Evolutionary conservation across 2,888 invertebrate species (phyloP).

Genomic region (Teinopalpus imperialis): DNA sequence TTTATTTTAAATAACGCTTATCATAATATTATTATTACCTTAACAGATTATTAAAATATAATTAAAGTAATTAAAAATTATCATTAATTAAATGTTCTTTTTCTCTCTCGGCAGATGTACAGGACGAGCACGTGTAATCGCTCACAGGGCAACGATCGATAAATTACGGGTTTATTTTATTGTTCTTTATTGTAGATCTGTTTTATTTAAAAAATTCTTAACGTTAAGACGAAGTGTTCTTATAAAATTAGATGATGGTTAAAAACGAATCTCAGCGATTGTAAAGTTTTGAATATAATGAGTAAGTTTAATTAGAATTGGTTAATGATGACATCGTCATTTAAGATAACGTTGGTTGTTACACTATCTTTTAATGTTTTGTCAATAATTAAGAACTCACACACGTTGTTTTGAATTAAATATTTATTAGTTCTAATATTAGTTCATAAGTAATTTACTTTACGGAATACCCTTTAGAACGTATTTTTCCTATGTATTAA

Average conservation of each 20-base stretch:
- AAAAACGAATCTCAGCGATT: constrained; percentile 19
- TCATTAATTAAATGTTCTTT: constrained; percentile 75
- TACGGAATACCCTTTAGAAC: too few relatives aligned
- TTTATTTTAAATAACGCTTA: constrained; percentile 8
- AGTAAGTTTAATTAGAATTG: constrained; percentile 28
- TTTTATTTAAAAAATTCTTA: constrained; percentile 35
- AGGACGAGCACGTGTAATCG: constrained; percentile 87
- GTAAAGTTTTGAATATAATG: constrained; percentile 5
- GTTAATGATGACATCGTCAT: constrained; percentile 18
- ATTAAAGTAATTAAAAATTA: constrained; percentile 12
- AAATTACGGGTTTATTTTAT: constrained; percentile 34
- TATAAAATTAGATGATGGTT: constrained; percentile 47
- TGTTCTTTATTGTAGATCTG: constrained; percentile 29
- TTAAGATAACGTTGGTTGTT: constrained; percentile 22
- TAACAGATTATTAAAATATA: neutral
- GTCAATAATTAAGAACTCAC: neutral
- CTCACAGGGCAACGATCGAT: constrained; percentile 58
- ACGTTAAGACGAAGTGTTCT: constrained; percentile 75
- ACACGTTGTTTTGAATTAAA: constrained; percentile 15
- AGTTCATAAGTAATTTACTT: too few relatives aligned
- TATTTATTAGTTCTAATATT: too few relatives aligned
- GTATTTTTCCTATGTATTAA: too few relatives aligned
- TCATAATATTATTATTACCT: neutral
- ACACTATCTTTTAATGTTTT: neutral
- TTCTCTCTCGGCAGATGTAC: constrained; percentile 86